Base-by-base conservation (phyloP, 2,797 vertebrate genomes). In the Aratinga solstitialis region DNA sequence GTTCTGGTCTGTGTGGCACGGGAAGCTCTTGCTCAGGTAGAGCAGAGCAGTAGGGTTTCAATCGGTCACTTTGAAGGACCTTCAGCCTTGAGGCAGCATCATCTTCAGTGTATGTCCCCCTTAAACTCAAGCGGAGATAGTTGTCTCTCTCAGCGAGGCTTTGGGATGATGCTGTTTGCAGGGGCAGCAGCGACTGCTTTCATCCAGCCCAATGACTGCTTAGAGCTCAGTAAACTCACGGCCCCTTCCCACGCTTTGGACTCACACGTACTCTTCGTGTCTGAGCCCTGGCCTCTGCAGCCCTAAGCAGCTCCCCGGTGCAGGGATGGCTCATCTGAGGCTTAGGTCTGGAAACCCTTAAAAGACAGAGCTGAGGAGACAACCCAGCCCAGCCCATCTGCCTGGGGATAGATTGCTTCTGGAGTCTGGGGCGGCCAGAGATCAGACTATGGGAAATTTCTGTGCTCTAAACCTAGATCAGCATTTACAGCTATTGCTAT, bases 371-470 rank as follows among this genome's bases (percentile, higher is more conserved):
- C n/a, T 0, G 1, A 72, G 32, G 43, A 36, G 30, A 69, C 74
- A 76, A 73, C 27, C 24, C 11, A 89, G n/a, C 47, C 66, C 29
- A 34, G n/a, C 58, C 47, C 20, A 4, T 68, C 83, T 63, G 53
- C 38, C 30, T 0, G 14, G 48, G 74, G 34, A 62, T 29, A 21
- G 30, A 53, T 74, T 81, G 84, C 34, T 89, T 42, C 69, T 75
- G 50, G 40, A 73, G 65, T 12, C 36, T 32, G 51, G 61, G 47
- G 36, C 27, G n/a, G 45, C 32, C 4, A 10, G 38, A 69, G 36
- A 67, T 62, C 80, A 89, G 65, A 67, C 71, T 47, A 66, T 45
- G 87, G 65, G 89, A 94, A 90, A 79, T 66, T 18, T 88, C 77
- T 87, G 87, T 24, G 51, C 8, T 69, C 71, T 71, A 68, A 90